Base-by-base conservation (phyloP, 2,797 vertebrate species). In the Bradypodion ventrale region DNA sequence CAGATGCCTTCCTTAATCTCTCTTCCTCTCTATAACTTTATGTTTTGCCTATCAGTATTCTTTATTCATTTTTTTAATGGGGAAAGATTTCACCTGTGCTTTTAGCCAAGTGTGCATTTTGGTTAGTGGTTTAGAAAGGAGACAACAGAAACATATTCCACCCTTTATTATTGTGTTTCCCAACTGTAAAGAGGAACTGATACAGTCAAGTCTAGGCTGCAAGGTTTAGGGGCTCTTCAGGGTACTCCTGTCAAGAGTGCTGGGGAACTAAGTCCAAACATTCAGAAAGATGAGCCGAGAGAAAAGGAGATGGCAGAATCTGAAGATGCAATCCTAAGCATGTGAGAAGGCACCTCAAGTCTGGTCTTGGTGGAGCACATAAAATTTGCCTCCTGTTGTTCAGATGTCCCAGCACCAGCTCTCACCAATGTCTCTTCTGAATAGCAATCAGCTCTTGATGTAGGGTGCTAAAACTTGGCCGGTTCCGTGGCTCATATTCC, bases 401-500 rank as follows among this genome's bases (percentile, higher is more conserved):
- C 52, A 19, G 52, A 56, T 19, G 52, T 16, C 52, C 46, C 52
- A 56, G 70, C 1, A 52, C 40, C 25, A 70, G 12, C 35, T n/a
- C 1, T 96, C 93, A 96, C 74, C 94, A 91, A 4, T 95, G 93
- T 84, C 85, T 90, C 91, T 94, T 98, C 70, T 94, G 95, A 80
- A 99, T 94, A 82, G 75, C 44, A 29, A 77, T 80, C 75, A 99
- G 97, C 15, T 98, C 97, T 82, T 95, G 92, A 82, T 92, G 94
- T 29, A 99, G 92, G 88, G 90, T 83, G 87, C 90, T 92, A 89
- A 99, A 99, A 62, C 91, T 95, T 1, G 98, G 97, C n/a, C 98
- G 95, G 44, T 96, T 95, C 85, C 32, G 89, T 2, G 97, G 95
- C 0, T 99, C 96, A 0, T 98, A 97, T 91, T 97, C 96, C 98